Evolutionary conservation across 2,888 invertebrate species (phyloP).

Genomic region (Drosophila recens): DNA sequence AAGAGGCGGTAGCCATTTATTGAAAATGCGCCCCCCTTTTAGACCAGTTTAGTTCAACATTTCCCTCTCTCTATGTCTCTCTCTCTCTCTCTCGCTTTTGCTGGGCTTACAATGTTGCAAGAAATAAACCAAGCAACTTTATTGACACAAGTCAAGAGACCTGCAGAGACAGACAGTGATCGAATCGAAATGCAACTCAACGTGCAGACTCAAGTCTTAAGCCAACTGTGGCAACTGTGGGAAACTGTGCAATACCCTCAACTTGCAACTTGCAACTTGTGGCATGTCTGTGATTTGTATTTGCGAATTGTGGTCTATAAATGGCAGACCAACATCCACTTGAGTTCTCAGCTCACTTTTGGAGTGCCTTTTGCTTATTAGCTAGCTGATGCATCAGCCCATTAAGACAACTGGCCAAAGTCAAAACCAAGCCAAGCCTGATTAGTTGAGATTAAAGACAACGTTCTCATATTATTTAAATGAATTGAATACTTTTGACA

Average conservation of each 20-base stretch:
- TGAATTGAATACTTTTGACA: conserved; percentile 1
- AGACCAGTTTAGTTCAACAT: conserved; percentile 13
- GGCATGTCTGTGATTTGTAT: conserved; percentile 50
- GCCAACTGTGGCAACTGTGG: conserved; percentile 58
- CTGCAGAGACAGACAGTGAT: conserved; percentile 49
- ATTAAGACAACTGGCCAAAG: neutral
- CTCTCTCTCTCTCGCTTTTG: neutral
- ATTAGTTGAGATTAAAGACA: conserved; percentile 14
- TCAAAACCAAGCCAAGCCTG: neutral
- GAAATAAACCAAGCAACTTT: conserved; percentile 24
- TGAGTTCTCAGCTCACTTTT: conserved; percentile 38
- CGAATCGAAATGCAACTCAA: conserved; percentile 47
- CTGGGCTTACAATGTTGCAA: conserved; percentile 22
- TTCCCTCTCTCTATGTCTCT: neutral
- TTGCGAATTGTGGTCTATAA: conserved; percentile 54
- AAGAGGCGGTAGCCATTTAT: conserved; percentile 73
- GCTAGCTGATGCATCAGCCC: conserved; percentile 24
- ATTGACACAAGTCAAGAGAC: conserved; percentile 43
- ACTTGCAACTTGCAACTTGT: conserved; percentile 13
- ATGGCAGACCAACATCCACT: conserved; percentile 49
- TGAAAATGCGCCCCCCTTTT: conserved; percentile 55
- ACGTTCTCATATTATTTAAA: conserved; percentile 1
- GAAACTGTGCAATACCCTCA: conserved; percentile 58
- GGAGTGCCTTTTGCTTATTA: conserved; percentile 24
- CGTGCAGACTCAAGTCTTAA: conserved; percentile 11